phyloP scores from a whole-genome alignment of 2,797 vertebrate genomes.

The Cichlasoma orientale region DNA sequence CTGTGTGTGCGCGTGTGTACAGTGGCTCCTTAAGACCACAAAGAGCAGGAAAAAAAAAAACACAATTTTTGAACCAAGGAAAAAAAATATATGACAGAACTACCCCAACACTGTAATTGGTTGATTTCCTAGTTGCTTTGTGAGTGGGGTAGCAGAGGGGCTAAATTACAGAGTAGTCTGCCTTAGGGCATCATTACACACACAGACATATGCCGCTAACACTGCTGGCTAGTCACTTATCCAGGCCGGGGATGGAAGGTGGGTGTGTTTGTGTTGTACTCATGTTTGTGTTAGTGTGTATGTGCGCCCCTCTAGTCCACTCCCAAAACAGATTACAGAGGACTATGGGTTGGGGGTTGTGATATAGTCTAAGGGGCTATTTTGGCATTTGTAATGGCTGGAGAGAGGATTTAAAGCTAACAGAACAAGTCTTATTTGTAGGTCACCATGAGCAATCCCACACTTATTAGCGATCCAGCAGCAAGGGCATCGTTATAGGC shows the following conservation, averaged over 20 bases:
- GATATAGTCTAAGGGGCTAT: constrained; percentile 35
- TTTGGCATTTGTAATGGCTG: constrained; percentile 46
- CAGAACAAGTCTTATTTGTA: constrained; percentile 52
- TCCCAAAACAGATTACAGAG: constrained; percentile 68
- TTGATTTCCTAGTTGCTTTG: constrained; percentile 70
- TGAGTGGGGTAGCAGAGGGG: constrained; percentile 63
- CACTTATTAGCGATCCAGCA: constrained; percentile 37
- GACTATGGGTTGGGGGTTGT: constrained; percentile 34
- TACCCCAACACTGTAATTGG: constrained; percentile 73
- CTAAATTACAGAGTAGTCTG: constrained; percentile 80
- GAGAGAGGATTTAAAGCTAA: constrained; percentile 47
- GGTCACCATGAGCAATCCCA: constrained; percentile 40
- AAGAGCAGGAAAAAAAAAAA: constrained; percentile 26
- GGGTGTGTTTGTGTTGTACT: constrained; percentile 60
- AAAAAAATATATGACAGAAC: constrained; percentile 65
- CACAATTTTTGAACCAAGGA: constrained; percentile 54
- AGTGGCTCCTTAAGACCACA: constrained; percentile 46
- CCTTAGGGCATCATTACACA: constrained; percentile 72
- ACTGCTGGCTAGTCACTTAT: constrained; percentile 67
- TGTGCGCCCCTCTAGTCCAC: constrained; percentile 25
- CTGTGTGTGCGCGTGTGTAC: not conserved
- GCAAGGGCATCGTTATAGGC: constrained; percentile 36
- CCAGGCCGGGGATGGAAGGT: constrained; percentile 57
- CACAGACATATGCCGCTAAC: constrained; percentile 64
- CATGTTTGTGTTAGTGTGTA: constrained; percentile 5